Base-by-base conservation (phyloP, 2,797 vertebrate genomes). In the Moxostoma hubbsi region DNA sequence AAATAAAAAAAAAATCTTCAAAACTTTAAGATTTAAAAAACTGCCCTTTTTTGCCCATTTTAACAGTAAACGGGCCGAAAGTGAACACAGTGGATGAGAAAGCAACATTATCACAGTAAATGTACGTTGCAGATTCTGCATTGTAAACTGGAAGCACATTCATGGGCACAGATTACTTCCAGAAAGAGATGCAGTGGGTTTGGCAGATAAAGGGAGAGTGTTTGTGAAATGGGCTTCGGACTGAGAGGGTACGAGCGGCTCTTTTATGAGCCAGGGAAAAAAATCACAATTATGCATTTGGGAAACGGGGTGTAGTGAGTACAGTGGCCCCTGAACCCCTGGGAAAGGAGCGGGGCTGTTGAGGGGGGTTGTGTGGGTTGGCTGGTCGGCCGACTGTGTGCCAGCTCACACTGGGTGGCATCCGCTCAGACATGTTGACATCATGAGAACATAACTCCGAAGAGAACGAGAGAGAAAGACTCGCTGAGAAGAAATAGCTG, bases 281-380 rank as follows among this genome's bases (percentile, higher is more conserved):
- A 45, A 53, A 18, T 69, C 18, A 2, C 47, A 67, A 78, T 78
- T 53, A 78, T 78, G 76, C 58, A 68, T 71, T 91, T 92, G 92
- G 92, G 92, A 94, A 94, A 90, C 90, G 86, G 90, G 89, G 90
- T 92, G 92, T 86, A 92, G 89, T 90, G 87, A 82, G 91, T 90
- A 89, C 90, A 92, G 90, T 90, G 91, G 91, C 90, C 88, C 83
- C 88, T 90, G 85, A 88, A 76, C 86, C 85, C 91, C 87, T 92
- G 92, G 93, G 92, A 92, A 92, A 90, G 84, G 77, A 84, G 86
- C 46, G n/a, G 65, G 63, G 4, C 15, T 1, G 45, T 84, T 83
- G 86, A 86, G 83, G 75, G 63, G 74, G 68, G 13, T 53, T 82
- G 15, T 77, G 4, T 77, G 91, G 92, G 90, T 90, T 90, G 89